phyloP scores from a whole-genome alignment of 2,888 invertebrate species.

The Lepidocyrtinus sp. region DNA sequence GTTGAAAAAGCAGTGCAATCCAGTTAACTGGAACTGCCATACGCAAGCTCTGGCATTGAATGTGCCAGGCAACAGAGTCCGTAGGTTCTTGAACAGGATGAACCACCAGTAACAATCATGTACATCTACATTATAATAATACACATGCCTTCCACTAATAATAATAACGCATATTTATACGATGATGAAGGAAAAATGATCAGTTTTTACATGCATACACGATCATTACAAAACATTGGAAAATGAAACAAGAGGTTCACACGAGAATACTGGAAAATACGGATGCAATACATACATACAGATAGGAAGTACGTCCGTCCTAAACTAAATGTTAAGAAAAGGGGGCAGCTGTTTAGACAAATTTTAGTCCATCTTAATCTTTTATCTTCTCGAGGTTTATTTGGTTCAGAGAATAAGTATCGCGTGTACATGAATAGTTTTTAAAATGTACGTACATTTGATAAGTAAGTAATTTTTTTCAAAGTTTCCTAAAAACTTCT shows the following conservation, averaged over 20 bases:
- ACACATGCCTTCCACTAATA: neutral
- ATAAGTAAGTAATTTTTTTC: too few relatives aligned
- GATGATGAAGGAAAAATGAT: neutral
- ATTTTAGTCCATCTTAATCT: conserved; percentile 40
- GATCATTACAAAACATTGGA: conserved; percentile 34
- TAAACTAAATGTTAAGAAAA: neutral
- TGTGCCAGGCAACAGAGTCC: neutral
- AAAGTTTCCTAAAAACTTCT: neutral
- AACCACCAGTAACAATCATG: conserved; percentile 23
- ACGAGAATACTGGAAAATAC: conserved; percentile 27
- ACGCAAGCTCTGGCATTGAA: neutral
- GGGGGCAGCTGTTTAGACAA: conserved; percentile 48
- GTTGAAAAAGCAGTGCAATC: conserved; percentile 11
- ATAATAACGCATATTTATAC: conserved; percentile 3
- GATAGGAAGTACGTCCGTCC: neutral
- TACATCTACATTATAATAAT: conserved; percentile 2
- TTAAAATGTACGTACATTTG: too few relatives aligned
- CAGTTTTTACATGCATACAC: neutral
- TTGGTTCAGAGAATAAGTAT: neutral
- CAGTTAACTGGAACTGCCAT: conserved; percentile 21
- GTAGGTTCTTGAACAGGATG: conserved; percentile 19
- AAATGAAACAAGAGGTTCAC: neutral
- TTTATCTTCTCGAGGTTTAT: conserved; percentile 21
- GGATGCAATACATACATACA: neutral
- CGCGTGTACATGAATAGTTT: neutral